These are phyloP conservation scores for Prionailurus viverrinus DNA, from an alignment of 2,113 vertebrate genomes.

Conservation along the genomic window DNA sequence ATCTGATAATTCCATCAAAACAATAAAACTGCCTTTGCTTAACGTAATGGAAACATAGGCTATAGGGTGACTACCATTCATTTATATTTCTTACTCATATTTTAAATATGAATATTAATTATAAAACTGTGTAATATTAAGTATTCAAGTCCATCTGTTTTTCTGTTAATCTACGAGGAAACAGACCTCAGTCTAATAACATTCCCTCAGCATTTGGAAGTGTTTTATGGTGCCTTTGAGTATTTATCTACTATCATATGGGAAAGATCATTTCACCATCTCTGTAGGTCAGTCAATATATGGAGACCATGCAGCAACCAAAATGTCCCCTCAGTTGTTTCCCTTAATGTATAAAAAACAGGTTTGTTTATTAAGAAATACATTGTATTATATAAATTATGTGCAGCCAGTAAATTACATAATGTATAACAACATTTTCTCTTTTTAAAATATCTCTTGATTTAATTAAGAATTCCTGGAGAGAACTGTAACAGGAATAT, in stretches of 20 bases:
- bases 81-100: background rate
- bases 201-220: background rate
- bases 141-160: background rate
- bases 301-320: background rate
- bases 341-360: background rate
- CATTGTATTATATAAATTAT: background rate
- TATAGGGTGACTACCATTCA: background rate
- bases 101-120: background rate
- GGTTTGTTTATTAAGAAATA: background rate
- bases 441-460: background rate
- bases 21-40: background rate
- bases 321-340: background rate
- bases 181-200: background rate
- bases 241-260: background rate
- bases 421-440: background rate
- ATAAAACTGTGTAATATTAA: background rate
- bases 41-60: background rate
- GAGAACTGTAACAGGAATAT: background rate
- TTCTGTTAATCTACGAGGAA: background rate
- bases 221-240: background rate
- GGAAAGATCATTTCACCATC: background rate
- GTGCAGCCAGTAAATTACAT: background rate
- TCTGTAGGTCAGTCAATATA: background rate
- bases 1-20: background rate
- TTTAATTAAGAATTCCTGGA: slow-evolving; percentile 32